Percentiles rank a stretch among this genome's conserved stretches.
These are phyloP conservation scores for Proisotoma minuta DNA, from an alignment of 2,888 invertebrate species.

Conservation along the genomic window DNA sequence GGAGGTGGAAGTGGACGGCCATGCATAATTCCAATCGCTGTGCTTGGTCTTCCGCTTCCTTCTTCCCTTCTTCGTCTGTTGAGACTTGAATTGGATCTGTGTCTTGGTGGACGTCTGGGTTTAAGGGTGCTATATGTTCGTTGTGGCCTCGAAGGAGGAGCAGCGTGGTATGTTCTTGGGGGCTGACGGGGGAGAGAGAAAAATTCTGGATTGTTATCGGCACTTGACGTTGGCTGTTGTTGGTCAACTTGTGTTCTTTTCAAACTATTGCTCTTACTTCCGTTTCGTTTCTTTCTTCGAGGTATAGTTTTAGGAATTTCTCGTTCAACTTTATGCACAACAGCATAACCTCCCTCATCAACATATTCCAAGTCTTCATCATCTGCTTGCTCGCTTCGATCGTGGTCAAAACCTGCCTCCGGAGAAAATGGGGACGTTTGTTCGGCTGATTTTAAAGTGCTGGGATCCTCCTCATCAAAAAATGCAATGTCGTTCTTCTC, in stretches of 20 bases:
- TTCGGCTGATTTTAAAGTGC: no score
- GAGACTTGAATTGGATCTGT: background rate
- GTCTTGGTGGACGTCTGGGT: background rate
- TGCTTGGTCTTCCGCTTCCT: constrained; percentile 26
- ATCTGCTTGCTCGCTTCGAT: constrained; percentile 10
- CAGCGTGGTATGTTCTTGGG: constrained; percentile 43
- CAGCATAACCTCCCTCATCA: constrained; percentile 46
- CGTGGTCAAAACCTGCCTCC: constrained; percentile 12
- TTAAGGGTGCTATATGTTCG: constrained; percentile 33
- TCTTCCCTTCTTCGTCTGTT: constrained; percentile 1
- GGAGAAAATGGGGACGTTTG: no score
- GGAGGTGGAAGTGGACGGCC: constrained; percentile 80
- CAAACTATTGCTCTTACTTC: background rate
- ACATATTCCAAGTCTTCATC: constrained; percentile 37
- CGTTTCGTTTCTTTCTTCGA: constrained; percentile 22
- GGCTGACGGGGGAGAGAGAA: constrained; percentile 42
- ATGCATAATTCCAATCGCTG: constrained; percentile 59
- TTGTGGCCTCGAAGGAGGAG: constrained; percentile 46
- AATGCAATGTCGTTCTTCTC: background rate
- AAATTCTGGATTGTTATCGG: constrained; percentile 42
- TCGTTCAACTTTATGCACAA: constrained; percentile 36
- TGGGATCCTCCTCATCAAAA: background rate
- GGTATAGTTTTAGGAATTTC: constrained; percentile 20
- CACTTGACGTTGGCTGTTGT: constrained; percentile 3
- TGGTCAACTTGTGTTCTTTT: background rate